Evolutionary conservation across 2,113 vertebrate genomes (phyloP), one percentile per base, ranked within the genome.

Genomic region (Thryonomys swinderianus): DNA sequence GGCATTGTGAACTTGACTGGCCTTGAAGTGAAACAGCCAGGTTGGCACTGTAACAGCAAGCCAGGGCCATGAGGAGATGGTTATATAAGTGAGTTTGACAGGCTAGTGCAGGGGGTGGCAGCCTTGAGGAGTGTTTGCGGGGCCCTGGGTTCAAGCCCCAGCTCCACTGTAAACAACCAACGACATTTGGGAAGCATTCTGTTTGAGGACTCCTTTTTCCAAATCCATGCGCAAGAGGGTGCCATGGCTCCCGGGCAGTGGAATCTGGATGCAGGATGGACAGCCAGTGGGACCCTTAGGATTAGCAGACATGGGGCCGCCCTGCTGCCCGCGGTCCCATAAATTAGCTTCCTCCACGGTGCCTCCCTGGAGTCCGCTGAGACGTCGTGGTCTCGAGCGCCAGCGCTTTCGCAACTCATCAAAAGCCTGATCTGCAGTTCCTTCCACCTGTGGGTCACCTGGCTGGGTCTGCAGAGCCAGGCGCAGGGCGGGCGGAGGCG

Each of bases 401-500:
- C 57, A 76, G n/a, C 59, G 69, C 64, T 95, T 85, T 85, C 64
- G 67, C 87, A 69, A 80, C 53, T 82, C 53, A 69, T 62, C 78
- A 61, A 81, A 95, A 85, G 83, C 86, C 17, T 37, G 85, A 64
- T 85, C 51, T 53, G 76, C 79, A 76, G 17, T 45, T 34, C 30
- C 73, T 87, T 79, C 61, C 17, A 74, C 62, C 61, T 51, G 62
- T 69, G 51, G 81, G 25, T 83, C 32, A 62, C 64, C 48, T 4
- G 13, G 64, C 57, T 12, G 64, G 57, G 16, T 85, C 48, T 32
- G 42, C 21, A 87, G 88, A 94, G 45, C 34, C 69, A 94, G 81
- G 71, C 55, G 6, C 10, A 32, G 85, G 61, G 61, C 88, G 95
- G 90, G 91, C 51, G 42, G 69, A 95, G 95, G 74, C 73, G 84